Evolutionary conservation across 1,140 invertebrate species (phyloP).

Genomic region (Eueides isabella): DNA sequence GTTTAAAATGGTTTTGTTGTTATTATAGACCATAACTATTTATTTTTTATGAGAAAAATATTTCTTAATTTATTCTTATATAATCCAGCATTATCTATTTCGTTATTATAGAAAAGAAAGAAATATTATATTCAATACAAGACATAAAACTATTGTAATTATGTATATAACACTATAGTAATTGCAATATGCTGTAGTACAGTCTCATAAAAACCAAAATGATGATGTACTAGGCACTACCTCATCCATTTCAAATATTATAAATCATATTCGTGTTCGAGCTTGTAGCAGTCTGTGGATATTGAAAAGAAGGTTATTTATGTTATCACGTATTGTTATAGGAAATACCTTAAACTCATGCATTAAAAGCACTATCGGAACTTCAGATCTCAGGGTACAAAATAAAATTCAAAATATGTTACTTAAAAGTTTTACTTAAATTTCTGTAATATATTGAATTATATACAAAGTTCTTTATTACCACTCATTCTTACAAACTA

Average conservation of each 20-base stretch:
- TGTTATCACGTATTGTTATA: slow-evolving; percentile 18
- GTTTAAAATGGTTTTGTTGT: neutral
- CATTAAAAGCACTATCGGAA: slow-evolving; percentile 34
- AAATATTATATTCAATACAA: neutral
- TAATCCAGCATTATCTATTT: neutral
- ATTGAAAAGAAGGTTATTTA: slow-evolving; percentile 40
- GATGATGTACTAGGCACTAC: neutral
- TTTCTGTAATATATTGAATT: slow-evolving; percentile 78
- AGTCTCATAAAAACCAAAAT: neutral
- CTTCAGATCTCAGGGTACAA: slow-evolving; percentile 74
- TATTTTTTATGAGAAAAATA: neutral
- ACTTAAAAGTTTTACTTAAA: slow-evolving; percentile 81
- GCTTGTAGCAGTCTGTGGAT: slow-evolving; percentile 15
- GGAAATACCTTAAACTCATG: slow-evolving; percentile 27
- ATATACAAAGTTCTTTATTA: slow-evolving; percentile 77
- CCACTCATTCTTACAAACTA: slow-evolving; percentile 75
- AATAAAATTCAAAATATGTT: slow-evolving; percentile 75
- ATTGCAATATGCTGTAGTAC: neutral
- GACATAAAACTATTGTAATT: neutral
- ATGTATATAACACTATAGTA: neutral
- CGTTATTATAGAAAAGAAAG: neutral
- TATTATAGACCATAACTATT: neutral
- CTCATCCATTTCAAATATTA: slow-evolving; percentile 5
- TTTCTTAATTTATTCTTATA: neutral
- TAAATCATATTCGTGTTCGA: slow-evolving; percentile 8